Evolutionary conservation across 2,888 invertebrate species (phyloP).

Genomic region (Petrophora chlorosata): DNA sequence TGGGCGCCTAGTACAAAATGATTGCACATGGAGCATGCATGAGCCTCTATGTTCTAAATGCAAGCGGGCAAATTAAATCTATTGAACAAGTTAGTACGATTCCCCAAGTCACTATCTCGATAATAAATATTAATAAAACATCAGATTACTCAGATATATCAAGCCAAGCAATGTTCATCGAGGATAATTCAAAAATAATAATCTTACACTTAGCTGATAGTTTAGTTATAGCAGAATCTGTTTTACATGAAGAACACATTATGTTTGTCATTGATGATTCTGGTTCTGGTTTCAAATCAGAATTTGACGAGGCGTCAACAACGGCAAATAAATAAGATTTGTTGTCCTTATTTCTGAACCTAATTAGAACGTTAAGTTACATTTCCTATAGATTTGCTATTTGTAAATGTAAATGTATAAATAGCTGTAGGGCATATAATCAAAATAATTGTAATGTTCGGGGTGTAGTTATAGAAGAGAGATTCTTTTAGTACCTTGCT

Average conservation of each 20-base stretch:
- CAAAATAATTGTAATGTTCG: too few relatives aligned
- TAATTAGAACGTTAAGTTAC: too few relatives aligned
- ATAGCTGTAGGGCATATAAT: too few relatives aligned
- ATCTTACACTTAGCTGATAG: slow-evolving; percentile 9
- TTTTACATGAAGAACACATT: slow-evolving; percentile 25
- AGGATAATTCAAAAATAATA: slow-evolving; percentile 10
- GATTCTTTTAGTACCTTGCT: too few relatives aligned
- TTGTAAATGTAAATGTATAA: neutral
- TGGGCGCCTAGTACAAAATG: slow-evolving; percentile 59
- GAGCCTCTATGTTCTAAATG: slow-evolving; percentile 48
- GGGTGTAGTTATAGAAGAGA: too few relatives aligned
- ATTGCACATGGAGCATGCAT: slow-evolving; percentile 52
- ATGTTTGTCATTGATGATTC: slow-evolving; percentile 15
- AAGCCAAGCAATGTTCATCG: slow-evolving; percentile 15
- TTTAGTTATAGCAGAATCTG: slow-evolving; percentile 25
- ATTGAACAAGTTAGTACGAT: slow-evolving; percentile 35
- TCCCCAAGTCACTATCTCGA: slow-evolving; percentile 11
- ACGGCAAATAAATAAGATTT: neutral
- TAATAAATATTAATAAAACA: slow-evolving; percentile 14
- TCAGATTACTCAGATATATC: slow-evolving; percentile 9
- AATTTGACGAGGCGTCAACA: slow-evolving; percentile 10
- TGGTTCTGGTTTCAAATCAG: slow-evolving; percentile 9
- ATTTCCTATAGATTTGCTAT: too few relatives aligned
- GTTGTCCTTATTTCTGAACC: too few relatives aligned
- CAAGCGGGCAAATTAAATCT: slow-evolving; percentile 57